Evolutionary conservation across 2,797 vertebrate species (phyloP).

Genomic region (Channa striata): DNA sequence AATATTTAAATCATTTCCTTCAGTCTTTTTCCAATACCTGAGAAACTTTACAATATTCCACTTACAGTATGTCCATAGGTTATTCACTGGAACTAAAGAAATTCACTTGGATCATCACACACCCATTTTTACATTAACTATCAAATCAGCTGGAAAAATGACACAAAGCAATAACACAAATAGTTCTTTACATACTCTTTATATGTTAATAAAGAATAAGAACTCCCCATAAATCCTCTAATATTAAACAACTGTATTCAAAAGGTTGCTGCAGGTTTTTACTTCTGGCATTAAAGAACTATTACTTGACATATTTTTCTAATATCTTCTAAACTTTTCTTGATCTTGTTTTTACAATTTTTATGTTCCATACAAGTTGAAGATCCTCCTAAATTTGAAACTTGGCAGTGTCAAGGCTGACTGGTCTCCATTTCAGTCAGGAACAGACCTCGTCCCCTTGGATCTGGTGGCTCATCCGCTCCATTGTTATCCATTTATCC

Average conservation of each 20-base stretch:
- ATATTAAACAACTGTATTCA: background rate
- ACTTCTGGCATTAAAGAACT: too few relatives aligned
- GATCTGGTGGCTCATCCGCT: slow-evolving; percentile 50
- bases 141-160: background rate
- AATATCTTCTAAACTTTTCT: too few relatives aligned
- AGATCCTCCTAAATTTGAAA: slow-evolving; percentile 43
- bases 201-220: too few relatives aligned
- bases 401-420: slow-evolving; percentile 33
- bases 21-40: background rate
- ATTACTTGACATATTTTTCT: too few relatives aligned
- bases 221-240: background rate
- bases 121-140: background rate
- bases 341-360: too few relatives aligned
- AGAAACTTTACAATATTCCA: too few relatives aligned
- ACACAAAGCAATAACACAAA: background rate
- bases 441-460: slow-evolving; percentile 44
- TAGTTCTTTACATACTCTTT: background rate
- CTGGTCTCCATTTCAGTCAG: slow-evolving; percentile 50
- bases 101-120: too few relatives aligned
- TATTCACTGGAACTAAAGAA: too few relatives aligned
- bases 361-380: slow-evolving; percentile 4
- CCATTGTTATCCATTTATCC: slow-evolving; percentile 56
- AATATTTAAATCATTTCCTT: too few relatives aligned
- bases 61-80: too few relatives aligned
- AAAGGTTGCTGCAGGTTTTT: too few relatives aligned